A percentile compares a stretch with the other conserved stretches of the same genome.
Evolutionary conservation across 2,888 invertebrate species (phyloP).

Genomic region (Sphinx pinastri): DNA sequence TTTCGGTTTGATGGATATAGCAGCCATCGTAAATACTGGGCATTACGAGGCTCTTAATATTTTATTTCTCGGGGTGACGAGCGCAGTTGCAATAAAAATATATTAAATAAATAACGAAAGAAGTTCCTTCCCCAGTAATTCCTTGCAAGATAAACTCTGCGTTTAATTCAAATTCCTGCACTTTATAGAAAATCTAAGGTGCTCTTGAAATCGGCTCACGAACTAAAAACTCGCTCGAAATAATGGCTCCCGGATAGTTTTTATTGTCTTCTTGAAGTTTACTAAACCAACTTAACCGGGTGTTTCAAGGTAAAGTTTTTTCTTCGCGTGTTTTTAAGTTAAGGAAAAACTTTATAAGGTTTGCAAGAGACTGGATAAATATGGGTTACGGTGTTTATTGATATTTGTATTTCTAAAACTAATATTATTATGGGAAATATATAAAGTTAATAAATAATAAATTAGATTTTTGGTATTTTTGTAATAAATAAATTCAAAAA

Average conservation of each 20-base stretch:
- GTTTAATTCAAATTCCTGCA: background rate
- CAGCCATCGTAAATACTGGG: too few relatives aligned
- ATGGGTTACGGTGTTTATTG: background rate
- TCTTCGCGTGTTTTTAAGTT: slow-evolving; percentile 7
- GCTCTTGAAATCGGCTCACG: background rate
- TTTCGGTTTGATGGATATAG: too few relatives aligned
- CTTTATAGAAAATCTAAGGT: background rate
- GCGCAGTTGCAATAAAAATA: too few relatives aligned
- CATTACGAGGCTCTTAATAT: too few relatives aligned
- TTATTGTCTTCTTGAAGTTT: slow-evolving; percentile 22
- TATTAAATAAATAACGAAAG: too few relatives aligned
- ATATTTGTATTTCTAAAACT: background rate
- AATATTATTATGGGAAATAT: too few relatives aligned
- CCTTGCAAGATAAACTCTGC: background rate
- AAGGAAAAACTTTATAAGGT: background rate
- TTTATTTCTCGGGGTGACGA: too few relatives aligned
- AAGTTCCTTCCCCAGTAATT: too few relatives aligned
- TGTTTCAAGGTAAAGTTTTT: slow-evolving; percentile 1
- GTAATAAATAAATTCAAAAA: too few relatives aligned
- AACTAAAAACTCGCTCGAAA: background rate
- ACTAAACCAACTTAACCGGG: slow-evolving; percentile 1
- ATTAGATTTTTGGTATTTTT: too few relatives aligned
- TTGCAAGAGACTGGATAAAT: slow-evolving; percentile 6
- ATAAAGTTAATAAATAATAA: too few relatives aligned
- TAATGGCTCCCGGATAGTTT: slow-evolving; percentile 19